phyloP scores from a whole-genome alignment of 2,113 vertebrate genomes.

The Setophaga kirtlandii region DNA sequence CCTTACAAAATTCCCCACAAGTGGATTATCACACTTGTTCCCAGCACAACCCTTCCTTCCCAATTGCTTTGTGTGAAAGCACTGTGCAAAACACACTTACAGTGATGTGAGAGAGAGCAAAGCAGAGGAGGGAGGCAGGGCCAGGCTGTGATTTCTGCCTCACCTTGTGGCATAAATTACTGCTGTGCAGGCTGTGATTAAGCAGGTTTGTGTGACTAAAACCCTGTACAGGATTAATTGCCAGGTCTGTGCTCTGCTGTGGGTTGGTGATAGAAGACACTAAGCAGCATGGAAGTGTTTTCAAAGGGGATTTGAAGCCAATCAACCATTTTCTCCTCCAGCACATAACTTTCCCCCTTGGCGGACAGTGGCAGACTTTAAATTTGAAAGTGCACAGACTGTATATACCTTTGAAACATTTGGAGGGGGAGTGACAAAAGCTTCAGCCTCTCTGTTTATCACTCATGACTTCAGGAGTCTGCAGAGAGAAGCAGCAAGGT shows the following conservation, averaged over 20 bases:
- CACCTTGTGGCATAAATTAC: background rate
- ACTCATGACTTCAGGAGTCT: background rate
- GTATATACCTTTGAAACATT: background rate
- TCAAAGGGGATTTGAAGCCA: background rate
- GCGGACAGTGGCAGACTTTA: background rate
- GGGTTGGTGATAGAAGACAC: background rate
- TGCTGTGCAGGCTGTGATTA: background rate
- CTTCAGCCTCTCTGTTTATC: background rate
- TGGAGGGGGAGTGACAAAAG: background rate
- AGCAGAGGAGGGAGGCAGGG: background rate
- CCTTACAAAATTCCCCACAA: background rate
- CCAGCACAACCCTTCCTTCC: background rate
- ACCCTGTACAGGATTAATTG: background rate
- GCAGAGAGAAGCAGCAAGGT: background rate
- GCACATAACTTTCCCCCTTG: rapidly evolving
- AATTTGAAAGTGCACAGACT: background rate
- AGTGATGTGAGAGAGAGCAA: background rate
- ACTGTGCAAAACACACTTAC: background rate
- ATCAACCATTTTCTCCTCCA: background rate
- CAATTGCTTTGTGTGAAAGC: rapidly evolving
- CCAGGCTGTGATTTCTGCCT: background rate
- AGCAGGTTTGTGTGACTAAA: background rate
- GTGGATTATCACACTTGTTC: background rate
- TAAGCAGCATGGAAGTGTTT: background rate
- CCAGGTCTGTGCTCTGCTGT: background rate